These are phyloP conservation scores for Macrosiphum euphorbiae DNA, from an alignment of 2,888 invertebrate species.

Conservation along the genomic window DNA sequence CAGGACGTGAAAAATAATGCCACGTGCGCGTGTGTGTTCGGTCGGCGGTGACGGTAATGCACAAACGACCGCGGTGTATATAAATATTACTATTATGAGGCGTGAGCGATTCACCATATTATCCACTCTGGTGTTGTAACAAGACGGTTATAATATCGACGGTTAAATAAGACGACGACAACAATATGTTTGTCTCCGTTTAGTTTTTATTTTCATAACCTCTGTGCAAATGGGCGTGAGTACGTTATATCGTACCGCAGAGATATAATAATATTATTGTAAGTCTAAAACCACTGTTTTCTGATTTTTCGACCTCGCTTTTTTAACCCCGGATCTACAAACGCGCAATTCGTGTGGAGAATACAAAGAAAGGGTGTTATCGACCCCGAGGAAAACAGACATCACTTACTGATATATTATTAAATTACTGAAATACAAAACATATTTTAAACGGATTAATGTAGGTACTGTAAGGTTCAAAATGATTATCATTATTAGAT, in stretches of 20 bases:
- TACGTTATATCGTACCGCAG: too few species aligned
- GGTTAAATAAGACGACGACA: not conserved
- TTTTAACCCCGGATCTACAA: not conserved
- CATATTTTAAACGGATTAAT: not conserved
- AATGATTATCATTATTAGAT: too few species aligned
- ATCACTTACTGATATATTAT: not conserved
- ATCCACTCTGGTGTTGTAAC: not conserved
- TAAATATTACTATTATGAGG: not conserved
- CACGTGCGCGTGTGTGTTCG: not conserved
- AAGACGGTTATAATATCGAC: not conserved
- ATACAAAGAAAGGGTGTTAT: not conserved
- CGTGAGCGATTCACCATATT: not conserved
- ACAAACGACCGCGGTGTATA: not conserved
- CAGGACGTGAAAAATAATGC: conserved; percentile 28
- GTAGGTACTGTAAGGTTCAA: too few species aligned
- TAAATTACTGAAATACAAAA: not conserved
- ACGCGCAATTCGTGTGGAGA: not conserved
- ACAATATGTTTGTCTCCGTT: not conserved
- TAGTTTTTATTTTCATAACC: not conserved
- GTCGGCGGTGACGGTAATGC: not conserved
- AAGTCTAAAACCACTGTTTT: not conserved
- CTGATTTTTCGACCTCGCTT: not conserved
- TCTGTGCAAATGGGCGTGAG: not conserved
- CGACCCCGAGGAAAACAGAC: not conserved
- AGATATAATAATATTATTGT: too few species aligned